Evolutionary conservation across 2,113 vertebrate species (phyloP).

Genomic region (Odobenus rosmarus): DNA sequence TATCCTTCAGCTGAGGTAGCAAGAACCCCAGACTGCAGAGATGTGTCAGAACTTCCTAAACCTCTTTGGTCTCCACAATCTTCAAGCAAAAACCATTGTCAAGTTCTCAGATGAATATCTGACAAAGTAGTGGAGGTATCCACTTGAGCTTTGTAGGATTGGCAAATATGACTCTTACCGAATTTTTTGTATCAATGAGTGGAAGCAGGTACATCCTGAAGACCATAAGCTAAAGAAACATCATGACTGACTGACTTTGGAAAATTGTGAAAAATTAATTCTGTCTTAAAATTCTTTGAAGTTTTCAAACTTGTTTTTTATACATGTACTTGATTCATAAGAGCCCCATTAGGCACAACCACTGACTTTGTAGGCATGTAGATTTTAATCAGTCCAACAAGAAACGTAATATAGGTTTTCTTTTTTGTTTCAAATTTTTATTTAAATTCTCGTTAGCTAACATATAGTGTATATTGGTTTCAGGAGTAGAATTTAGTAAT

Average conservation of each 20-base stretch:
- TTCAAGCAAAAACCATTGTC: slow-evolving; percentile 93
- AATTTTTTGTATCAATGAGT: slow-evolving; percentile 96
- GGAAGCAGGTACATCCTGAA: slow-evolving; percentile 93
- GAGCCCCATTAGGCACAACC: neutral
- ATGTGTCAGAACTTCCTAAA: slow-evolving; percentile 91
- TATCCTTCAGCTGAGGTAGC: slow-evolving; percentile 93
- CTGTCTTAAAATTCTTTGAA: slow-evolving; percentile 59
- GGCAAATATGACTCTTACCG: slow-evolving; percentile 98
- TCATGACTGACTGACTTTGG: slow-evolving; percentile 92
- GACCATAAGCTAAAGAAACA: slow-evolving; percentile 95
- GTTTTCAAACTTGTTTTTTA: neutral
- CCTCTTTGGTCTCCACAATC: slow-evolving; percentile 93
- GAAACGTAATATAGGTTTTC: neutral
- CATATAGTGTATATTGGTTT: neutral
- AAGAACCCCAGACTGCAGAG: slow-evolving; percentile 90
- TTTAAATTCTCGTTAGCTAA: neutral
- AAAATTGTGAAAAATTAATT: slow-evolving; percentile 89
- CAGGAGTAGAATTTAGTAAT: neutral
- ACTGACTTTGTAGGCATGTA: neutral
- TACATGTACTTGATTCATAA: neutral
- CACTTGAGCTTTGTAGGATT: slow-evolving; percentile 95
- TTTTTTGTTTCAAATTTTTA: neutral
- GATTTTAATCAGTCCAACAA: neutral
- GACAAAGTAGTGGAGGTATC: slow-evolving; percentile 93
- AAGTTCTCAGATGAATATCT: slow-evolving; percentile 98